phyloP scores from a whole-genome alignment of 1,140 invertebrate species.

The Drosophila bocki region DNA sequence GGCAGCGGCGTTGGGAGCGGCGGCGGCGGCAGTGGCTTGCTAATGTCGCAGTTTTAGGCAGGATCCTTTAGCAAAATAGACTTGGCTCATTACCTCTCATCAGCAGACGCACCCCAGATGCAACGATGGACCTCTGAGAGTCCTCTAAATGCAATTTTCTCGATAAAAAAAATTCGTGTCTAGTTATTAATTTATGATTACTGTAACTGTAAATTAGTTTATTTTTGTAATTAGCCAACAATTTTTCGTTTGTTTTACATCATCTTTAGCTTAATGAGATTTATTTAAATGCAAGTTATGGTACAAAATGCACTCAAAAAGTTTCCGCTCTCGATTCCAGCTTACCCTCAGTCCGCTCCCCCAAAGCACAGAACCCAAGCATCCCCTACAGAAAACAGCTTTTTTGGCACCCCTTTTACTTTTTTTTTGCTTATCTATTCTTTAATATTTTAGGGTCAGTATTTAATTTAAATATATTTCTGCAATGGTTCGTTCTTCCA shows the following conservation, averaged over 20 bases:
- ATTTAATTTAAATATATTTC: slow-evolving; percentile 57
- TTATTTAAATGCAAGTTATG: slow-evolving; percentile 73
- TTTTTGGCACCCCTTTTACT: neutral
- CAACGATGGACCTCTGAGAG: slow-evolving; percentile 27
- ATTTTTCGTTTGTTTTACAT: slow-evolving; percentile 63
- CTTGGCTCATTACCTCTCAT: slow-evolving; percentile 77
- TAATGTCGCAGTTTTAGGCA: slow-evolving; percentile 77
- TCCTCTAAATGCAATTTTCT: slow-evolving; percentile 73
- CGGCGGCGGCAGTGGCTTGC: slow-evolving; percentile 64
- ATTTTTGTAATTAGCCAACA: slow-evolving; percentile 74
- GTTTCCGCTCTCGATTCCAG: slow-evolving; percentile 64
- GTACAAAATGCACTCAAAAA: slow-evolving; percentile 66
- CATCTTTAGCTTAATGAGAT: slow-evolving; percentile 73
- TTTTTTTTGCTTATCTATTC: slow-evolving; percentile 17
- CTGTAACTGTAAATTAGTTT: slow-evolving; percentile 74
- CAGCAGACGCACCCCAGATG: slow-evolving; percentile 34
- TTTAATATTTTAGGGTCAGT: slow-evolving; percentile 57
- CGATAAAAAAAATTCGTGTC: slow-evolving; percentile 67
- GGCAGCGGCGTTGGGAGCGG: slow-evolving; percentile 43
- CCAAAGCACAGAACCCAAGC: slow-evolving; percentile 1
- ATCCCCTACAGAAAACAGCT: slow-evolving; percentile 4
- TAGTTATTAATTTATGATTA: slow-evolving; percentile 74
- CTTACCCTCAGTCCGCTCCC: slow-evolving; percentile 3
- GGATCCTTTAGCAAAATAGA: slow-evolving; percentile 76
- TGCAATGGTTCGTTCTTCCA: slow-evolving; percentile 79